A percentile compares a stretch with the other conserved stretches of the same genome.
Evolutionary conservation across 2,888 invertebrate genomes (phyloP).

Genomic region (Pterobdella sp.): DNA sequence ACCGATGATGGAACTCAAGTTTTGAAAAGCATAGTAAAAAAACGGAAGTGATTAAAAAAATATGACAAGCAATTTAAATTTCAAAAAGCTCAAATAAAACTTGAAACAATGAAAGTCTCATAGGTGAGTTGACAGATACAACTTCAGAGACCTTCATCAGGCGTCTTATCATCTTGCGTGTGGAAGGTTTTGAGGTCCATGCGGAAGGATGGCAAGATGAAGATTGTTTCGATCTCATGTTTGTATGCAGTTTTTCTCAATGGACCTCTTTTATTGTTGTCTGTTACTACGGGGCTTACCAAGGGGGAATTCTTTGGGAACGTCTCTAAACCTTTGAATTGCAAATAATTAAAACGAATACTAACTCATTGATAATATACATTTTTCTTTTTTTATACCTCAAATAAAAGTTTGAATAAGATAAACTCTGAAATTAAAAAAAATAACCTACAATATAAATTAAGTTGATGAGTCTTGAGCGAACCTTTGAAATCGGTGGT

Average conservation of each 20-base stretch:
- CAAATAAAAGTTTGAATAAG: too few relatives aligned
- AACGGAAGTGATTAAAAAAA: neutral
- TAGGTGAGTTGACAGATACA: neutral
- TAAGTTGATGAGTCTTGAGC: slow-evolving; percentile 63
- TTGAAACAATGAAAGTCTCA: neutral
- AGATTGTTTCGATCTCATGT: slow-evolving; percentile 76
- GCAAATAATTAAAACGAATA: neutral
- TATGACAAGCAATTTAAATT: neutral
- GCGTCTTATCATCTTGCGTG: slow-evolving; percentile 62
- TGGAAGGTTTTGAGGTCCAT: slow-evolving; percentile 87
- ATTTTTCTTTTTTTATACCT: too few relatives aligned
- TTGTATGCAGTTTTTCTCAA: slow-evolving; percentile 40
- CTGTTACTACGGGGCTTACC: neutral
- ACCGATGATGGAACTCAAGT: too few relatives aligned
- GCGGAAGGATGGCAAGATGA: slow-evolving; percentile 84
- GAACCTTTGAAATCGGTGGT: slow-evolving; percentile 81
- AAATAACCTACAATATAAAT: too few relatives aligned
- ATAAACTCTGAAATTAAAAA: too few relatives aligned
- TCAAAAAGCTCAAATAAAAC: neutral
- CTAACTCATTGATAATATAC: too few relatives aligned
- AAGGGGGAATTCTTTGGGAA: neutral
- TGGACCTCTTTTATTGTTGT: neutral
- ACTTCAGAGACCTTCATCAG: slow-evolving; percentile 42
- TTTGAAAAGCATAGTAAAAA: neutral
- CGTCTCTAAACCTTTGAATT: neutral